A percentile compares a stretch with the other conserved stretches of the same genome.
These are phyloP conservation scores for Prenolepis imparis DNA, from an alignment of 2,888 invertebrate genomes.

Conservation along the genomic window DNA sequence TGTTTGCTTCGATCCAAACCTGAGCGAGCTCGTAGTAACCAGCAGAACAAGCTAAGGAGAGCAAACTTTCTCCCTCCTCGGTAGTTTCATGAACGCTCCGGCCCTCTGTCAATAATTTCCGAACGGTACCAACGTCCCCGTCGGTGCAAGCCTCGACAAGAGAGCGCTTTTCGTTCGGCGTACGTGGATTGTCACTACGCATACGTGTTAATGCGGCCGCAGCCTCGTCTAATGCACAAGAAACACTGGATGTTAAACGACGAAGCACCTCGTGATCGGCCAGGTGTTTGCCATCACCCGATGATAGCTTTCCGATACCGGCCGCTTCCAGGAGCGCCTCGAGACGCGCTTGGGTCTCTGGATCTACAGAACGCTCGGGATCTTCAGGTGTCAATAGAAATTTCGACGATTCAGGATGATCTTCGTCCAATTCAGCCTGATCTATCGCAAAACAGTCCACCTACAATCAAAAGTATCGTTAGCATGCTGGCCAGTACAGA, in stretches of 20 bases:
- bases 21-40: conserved; percentile 99
- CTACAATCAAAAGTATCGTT: conserved; percentile 83
- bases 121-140: conserved; percentile 97
- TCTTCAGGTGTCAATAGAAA: conserved; percentile 89
- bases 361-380: conserved; percentile 91
- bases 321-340: conserved; percentile 98
- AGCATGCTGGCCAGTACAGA: neutral
- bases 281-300: conserved; percentile 93
- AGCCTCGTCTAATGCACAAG: conserved; percentile 98
- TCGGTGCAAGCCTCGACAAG: conserved; percentile 97
- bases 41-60: conserved; percentile 98
- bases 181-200: conserved; percentile 95
- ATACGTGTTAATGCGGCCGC: conserved; percentile 98
- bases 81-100: conserved; percentile 98
- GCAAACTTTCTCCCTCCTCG: conserved; percentile 98
- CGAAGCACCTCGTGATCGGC: conserved; percentile 96
- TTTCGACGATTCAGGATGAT: conserved; percentile 89
- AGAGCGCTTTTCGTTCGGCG: conserved; percentile 90
- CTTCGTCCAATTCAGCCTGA: conserved; percentile 90
- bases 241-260: conserved; percentile 94
- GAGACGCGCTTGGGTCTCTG: conserved; percentile 95
- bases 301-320: conserved; percentile 93
- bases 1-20: conserved; percentile 87
- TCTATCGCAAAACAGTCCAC: conserved; percentile 92
- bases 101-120: conserved; percentile 96